Evolutionary conservation across 1,140 invertebrate species (phyloP), one percentile per base, ranked within the genome.

Genomic region (Drosophila teissieri): DNA sequence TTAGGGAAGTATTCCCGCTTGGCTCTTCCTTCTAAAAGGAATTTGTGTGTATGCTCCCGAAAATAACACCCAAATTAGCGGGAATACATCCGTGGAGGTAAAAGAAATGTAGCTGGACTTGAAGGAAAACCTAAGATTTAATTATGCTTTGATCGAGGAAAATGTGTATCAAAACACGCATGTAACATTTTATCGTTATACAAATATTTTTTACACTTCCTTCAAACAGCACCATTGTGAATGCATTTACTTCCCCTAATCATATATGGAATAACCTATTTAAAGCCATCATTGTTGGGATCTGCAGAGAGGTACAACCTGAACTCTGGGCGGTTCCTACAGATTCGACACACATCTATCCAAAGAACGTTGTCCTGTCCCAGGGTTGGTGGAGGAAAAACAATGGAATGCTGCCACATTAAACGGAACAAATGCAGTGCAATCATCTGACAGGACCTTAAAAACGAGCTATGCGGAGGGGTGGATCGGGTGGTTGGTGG

Each of bases 371-470:
- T 62, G 73, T 64, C 57, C 60, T 62, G 73, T 64, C 57, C 60
- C 63, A 75, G 76, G 81, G 80, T 76, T 73, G 75, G 54, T 65
- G 74, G 49, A 31, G 67, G 31, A 57, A 60, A 63, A 57, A 72
- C 54, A 79, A 79, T 48, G 61, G 52, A 86, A 84, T 80, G 56
- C 63, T 72, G 69, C 49, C 78, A 86, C 69, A 79, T 84, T 84
- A 84, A 82, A 67, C 80, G 78, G 64, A 81, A 85, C 78, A 82
- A 85, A 86, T 81, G 68, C 64, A 84, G 55, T 65, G 80, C 64
- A 83, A 79, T 75, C 63, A 62, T 70, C 58, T 36, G 62, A 34
- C 80, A 78, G 74, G 37, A 39, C 63, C 52, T 62, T 37, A 49
- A 15, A 58, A 34, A 10, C 42, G 19, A 49, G 17, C 22, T 34